Evolutionary conservation across 2,113 vertebrate species (phyloP), one percentile per base, ranked within the genome.

Genomic region (mouse (Mus musculus)): DNA sequence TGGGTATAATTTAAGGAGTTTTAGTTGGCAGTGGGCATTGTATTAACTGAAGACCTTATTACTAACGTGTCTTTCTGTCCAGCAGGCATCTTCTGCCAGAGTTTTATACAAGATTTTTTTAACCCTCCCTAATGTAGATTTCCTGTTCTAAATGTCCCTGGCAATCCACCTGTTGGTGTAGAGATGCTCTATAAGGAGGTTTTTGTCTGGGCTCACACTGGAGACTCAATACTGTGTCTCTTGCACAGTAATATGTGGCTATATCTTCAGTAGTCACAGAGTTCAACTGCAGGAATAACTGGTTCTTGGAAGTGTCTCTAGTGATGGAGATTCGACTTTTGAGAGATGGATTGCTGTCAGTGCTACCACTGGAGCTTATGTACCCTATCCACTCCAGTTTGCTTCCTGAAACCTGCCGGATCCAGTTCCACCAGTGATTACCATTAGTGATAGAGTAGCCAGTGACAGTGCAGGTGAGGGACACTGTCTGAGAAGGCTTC

Each of bases 341-440:
- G 3, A 81, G 33, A 3, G 52, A 81, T 13, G 54, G 78, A 17
- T 56, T 59, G 54, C 59, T 59, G 19, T 0, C 0, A 30, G 54
- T 89, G 16, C 9, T 0, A 61, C 52, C n/a, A 61, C 0, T 0
- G 0, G 13, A 20, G 19, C 0, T 0, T 75, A 89, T 89, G n/a
- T 33, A 33, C 3, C 71, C 26, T n/a, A 75, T 75, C 54, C 54
- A 75, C 26, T 75, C 71, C 54, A 61, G 5, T 4, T 59, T 61
- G 10, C 61, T 75, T 42, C n/a, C 54, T 61, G n/a, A 26, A 16
- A 6, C 20, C n/a, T 61, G 26, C 0, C 5, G 3, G 88, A 89
- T 33, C 71, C 71, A 89, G 5, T 1, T 0, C n/a, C 71, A 75
- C n/a, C 71, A 75, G 0, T 0, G 0, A 0, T 20, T 75, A 75